Evolutionary conservation across 2,888 invertebrate species (phyloP).

Genomic region (Frankliniella intonsa): DNA sequence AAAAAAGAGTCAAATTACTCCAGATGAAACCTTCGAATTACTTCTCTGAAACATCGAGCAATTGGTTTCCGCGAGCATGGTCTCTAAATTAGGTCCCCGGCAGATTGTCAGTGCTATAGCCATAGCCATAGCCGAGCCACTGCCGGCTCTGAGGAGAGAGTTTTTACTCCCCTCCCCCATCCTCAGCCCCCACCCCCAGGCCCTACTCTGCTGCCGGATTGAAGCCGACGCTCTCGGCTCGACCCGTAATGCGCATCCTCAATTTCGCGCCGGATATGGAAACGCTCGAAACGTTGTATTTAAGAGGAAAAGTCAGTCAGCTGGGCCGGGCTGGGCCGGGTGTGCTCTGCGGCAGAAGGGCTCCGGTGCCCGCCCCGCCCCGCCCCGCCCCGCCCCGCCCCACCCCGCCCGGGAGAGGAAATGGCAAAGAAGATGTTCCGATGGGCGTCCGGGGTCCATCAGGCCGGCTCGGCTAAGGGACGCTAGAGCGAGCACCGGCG

Average conservation of each 20-base stretch:
- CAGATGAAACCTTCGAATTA: too few species aligned
- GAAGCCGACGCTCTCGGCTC: not conserved
- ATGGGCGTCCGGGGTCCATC: too few species aligned
- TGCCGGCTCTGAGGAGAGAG: too few species aligned
- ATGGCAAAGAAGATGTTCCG: not conserved
- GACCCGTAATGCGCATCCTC: constrained; percentile 12
- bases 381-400: not conserved
- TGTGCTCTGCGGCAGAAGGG: too few species aligned
- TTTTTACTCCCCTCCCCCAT: too few species aligned
- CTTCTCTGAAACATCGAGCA: too few species aligned
- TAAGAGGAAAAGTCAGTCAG: constrained; percentile 6
- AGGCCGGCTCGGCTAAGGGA: too few species aligned
- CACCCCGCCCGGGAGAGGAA: not conserved
- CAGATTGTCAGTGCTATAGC: too few species aligned
- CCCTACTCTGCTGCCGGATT: not conserved
- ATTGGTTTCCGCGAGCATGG: too few species aligned
- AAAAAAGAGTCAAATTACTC: too few species aligned
- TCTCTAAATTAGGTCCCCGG: too few species aligned
- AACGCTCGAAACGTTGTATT: constrained; percentile 16
- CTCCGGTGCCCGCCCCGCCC: not conserved
- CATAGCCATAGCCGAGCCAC: not conserved
- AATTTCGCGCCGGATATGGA: constrained; percentile 19
- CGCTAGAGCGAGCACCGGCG: too few species aligned
- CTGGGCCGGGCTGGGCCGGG: not conserved
- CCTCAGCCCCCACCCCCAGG: not conserved